Base-by-base conservation (phyloP, 1,140 invertebrate genomes). In the Ips typographus region DNA sequence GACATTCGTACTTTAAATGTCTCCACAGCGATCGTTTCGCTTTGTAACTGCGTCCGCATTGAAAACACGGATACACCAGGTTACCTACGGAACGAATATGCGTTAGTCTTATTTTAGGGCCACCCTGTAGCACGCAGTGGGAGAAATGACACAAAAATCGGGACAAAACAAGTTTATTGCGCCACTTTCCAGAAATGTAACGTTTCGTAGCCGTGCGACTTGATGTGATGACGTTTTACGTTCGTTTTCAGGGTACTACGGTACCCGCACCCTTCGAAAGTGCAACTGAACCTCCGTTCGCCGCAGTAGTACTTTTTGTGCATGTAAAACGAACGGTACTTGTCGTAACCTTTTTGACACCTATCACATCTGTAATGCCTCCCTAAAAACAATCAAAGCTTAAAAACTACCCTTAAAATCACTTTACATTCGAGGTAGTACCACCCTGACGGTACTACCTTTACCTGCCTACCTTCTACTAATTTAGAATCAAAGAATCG, bases 251-350 rank as follows among this genome's bases (percentile, higher is more conserved):
- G 78, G 41, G 77, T 78, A 1, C 71, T 72, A 57, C 71, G 78
- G 47, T 71, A 76, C 4, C 42, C 71, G 47, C 76, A 77, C 36
- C 76, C 73, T 71, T 81, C 82, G 44, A 65, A 73, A 3, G 77
- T 75, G 71, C 84, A 85, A 4, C 74, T 70, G 71, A 83, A 84
- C 67, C 76, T 75, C 3, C 82, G 80, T 59, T 82, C 84, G 1
- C 88, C 88, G 70, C 88, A 90, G 68, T 90, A 88, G 71, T 88
- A 85, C 58, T 84, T 84, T 70, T 87, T 81, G 75, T 90, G 89
- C 61, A 65, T 37, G 83, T 65, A 70, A n/a, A 49, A 65, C 2
- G 67, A 68, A 36, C 62, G 59, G 36, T 62, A 68, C 37, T 68
- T 68, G n/a, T 62, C 58, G 59, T 68, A 68, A 8, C 40, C 41